phyloP scores from a whole-genome alignment of 2,888 invertebrate species.

The Idaea aversata region DNA sequence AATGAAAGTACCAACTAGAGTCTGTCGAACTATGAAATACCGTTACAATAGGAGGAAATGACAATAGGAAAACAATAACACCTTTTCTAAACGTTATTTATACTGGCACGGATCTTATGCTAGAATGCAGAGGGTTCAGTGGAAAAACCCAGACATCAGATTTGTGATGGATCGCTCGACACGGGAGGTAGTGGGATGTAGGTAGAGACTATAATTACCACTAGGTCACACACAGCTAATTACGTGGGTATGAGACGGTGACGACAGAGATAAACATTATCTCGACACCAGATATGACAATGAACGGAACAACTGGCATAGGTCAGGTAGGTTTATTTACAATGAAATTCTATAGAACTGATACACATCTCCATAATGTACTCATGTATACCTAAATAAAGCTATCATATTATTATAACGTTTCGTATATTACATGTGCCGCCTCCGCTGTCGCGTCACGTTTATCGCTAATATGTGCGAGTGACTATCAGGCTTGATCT shows the following conservation, averaged over 20 bases:
- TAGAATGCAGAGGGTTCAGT: slow-evolving; percentile 17
- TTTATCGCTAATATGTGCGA: not conserved
- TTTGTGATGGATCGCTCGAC: slow-evolving; percentile 15
- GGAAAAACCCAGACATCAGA: slow-evolving; percentile 32
- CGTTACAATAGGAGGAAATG: slow-evolving; percentile 34
- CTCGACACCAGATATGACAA: slow-evolving; percentile 21
- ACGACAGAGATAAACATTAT: slow-evolving; percentile 24
- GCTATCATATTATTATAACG: not conserved
- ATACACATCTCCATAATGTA: not conserved
- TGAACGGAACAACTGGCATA: slow-evolving; percentile 21
- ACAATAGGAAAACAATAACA: not conserved
- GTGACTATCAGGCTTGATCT: slow-evolving; percentile 14
- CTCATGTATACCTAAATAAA: not conserved
- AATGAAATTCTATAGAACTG: not conserved
- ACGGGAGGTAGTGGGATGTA: slow-evolving; percentile 33
- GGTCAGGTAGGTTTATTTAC: slow-evolving; percentile 9
- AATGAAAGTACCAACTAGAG: slow-evolving; percentile 46
- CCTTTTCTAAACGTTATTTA: not conserved
- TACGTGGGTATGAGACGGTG: slow-evolving; percentile 26
- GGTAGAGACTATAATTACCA: slow-evolving; percentile 42
- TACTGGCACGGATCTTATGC: not conserved
- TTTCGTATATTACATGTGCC: not conserved
- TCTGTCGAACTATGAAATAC: slow-evolving; percentile 33
- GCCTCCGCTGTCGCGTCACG: not conserved
- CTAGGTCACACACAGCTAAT: slow-evolving; percentile 44